Evolutionary conservation across 1,140 invertebrate species (phyloP), one percentile per base, ranked within the genome.

Genomic region (Popillia japonica): DNA sequence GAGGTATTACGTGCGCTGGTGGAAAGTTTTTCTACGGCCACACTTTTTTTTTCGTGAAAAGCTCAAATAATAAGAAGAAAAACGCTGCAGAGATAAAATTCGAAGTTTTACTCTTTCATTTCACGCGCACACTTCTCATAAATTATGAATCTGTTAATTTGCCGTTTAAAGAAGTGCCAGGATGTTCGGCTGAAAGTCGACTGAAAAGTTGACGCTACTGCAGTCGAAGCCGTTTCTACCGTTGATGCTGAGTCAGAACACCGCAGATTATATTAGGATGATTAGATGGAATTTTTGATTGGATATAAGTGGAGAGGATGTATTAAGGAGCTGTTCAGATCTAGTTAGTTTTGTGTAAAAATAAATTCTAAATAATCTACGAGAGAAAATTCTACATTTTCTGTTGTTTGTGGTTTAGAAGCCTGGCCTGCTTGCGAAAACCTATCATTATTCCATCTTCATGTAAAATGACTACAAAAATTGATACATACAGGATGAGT

Each of bases 81-180:
- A 55, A n/a, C 14, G 48, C 14, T 17, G 14, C 6, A 17, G 48
- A n/a, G 48, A 55, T 10, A 44, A 44, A 55, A 55, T 55, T 55
- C 48, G 48, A 55, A 55, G 17, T 55, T 55, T 14, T 55, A 55
- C 14, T 14, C 17, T 55, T 55, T 17, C 48, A 55, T 55, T 17
- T 55, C 48, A 17, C 48, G 48, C 27, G 27, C 27, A 34, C 14
- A 17, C 14, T 55, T 17, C 48, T 55, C 48, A 55, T 55, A 55
- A 55, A 55, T 55, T 55, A 55, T 55, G 48, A 7, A 55, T 14
- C 48, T 7, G 48, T 55, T 55, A 55, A 55, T 55, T 55, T 55
- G 48, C 48, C 14, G 14, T 17, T 55, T 55, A 55, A n/a, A 55
- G 11, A n/a, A 55, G 14, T 55, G 48, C 17, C 6, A 14, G 6